Conservation (phyloP, 2,888 invertebrate genomes). For the Slavum lentiscoides region DNA sequence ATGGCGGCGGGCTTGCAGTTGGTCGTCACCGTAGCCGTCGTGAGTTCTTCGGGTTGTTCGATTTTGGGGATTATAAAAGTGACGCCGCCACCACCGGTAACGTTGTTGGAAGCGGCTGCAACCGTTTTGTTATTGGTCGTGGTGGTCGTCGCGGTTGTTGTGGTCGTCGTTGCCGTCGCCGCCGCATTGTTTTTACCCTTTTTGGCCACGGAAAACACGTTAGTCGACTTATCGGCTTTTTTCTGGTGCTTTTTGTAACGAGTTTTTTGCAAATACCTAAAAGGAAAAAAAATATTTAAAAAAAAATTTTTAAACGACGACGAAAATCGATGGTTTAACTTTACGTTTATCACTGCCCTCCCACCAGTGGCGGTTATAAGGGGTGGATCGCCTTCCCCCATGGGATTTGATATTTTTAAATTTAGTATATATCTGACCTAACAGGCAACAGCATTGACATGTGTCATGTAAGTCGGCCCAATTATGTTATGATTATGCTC, state of each 20-base stretch:
- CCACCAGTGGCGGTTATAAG: too few species aligned
- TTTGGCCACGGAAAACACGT: conserved; percentile 37
- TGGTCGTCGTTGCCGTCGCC: background rate
- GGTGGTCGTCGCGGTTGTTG: background rate
- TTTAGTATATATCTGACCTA: too few species aligned
- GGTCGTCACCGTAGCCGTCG: background rate
- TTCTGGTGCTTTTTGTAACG: conserved; percentile 33
- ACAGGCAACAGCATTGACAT: too few species aligned
- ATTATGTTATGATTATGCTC: too few species aligned
- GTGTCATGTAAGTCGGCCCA: too few species aligned
- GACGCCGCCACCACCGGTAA: background rate
- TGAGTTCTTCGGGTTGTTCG: conserved; percentile 24
- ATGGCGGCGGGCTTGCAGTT: background rate
- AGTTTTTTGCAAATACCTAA: conserved; percentile 21
- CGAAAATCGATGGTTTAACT: too few species aligned
- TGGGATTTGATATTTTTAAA: too few species aligned
- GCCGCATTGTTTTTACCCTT: conserved; percentile 8
- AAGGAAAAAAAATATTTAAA: background rate
- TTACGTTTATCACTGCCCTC: background rate
- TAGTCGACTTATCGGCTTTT: conserved; percentile 41
- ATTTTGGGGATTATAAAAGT: conserved; percentile 33
- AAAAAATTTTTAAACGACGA: too few species aligned
- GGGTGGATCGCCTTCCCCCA: too few species aligned
- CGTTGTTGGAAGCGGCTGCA: conserved; percentile 6
- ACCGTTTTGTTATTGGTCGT: conserved; percentile 3